Evolutionary conservation across 1,140 invertebrate genomes (phyloP).

Genomic region (Zaprionus tsacasi): DNA sequence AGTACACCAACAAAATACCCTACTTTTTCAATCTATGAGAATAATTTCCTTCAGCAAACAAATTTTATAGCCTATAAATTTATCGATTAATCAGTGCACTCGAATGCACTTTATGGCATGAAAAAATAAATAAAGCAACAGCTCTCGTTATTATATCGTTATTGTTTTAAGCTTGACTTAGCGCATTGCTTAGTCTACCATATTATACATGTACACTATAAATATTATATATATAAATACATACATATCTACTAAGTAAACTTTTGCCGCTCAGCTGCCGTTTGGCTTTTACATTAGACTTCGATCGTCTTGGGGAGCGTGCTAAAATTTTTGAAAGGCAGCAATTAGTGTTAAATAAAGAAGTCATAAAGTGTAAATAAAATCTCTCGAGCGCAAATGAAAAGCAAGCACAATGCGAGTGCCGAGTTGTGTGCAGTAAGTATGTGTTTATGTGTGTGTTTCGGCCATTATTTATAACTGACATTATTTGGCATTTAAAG

Average conservation of each 20-base stretch:
- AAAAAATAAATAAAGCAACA: background rate
- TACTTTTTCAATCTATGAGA: background rate
- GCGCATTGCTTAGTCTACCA: constrained; percentile 16
- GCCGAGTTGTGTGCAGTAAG: background rate
- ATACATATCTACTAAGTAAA: constrained; percentile 6
- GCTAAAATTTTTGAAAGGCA: constrained; percentile 50
- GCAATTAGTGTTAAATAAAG: constrained; percentile 79
- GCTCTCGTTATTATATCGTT: background rate
- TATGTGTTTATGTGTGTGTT: background rate
- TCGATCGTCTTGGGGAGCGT: constrained; percentile 29
- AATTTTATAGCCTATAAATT: background rate
- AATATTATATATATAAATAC: background rate
- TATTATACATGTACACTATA: background rate
- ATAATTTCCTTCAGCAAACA: background rate
- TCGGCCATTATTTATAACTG: constrained; percentile 66
- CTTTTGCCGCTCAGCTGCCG: constrained; percentile 10
- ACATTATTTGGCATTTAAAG: constrained; percentile 68
- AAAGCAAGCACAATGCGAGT: constrained; percentile 54
- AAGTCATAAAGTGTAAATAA: constrained; percentile 81
- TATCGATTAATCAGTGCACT: background rate
- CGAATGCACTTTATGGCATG: background rate
- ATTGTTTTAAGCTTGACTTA: background rate
- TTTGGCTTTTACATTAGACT: constrained; percentile 23
- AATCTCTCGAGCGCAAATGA: constrained; percentile 65
- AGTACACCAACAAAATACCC: background rate